Evolutionary conservation across 1,140 invertebrate genomes (phyloP).

Genomic region (Pristionchus pacificus): DNA sequence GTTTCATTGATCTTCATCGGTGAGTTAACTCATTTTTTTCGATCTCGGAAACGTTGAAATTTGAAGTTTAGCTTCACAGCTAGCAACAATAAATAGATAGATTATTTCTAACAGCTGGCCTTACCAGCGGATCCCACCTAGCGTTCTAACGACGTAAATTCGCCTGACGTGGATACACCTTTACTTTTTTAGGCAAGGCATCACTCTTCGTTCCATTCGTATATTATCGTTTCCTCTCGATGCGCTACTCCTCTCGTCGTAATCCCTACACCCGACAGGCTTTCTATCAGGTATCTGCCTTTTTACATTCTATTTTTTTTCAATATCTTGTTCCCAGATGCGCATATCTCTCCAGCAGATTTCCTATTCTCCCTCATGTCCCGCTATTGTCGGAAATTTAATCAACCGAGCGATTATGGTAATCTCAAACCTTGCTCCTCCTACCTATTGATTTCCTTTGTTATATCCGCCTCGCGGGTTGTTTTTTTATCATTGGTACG

Average conservation of each 20-base stretch:
- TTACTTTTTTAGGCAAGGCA: slow-evolving; percentile 71
- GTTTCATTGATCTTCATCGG: slow-evolving; percentile 73
- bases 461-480: no score
- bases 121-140: no score
- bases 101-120: no score
- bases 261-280: slow-evolving; percentile 77
- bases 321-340: no score
- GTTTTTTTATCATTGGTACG: no score
- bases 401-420: slow-evolving; percentile 19
- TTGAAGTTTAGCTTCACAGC: no score
- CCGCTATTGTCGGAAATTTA: background rate
- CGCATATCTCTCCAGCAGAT: slow-evolving; percentile 27
- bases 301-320: no score
- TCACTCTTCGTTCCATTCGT: slow-evolving; percentile 81
- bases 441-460: slow-evolving; percentile 5
- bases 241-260: slow-evolving; percentile 81
- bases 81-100: no score
- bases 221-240: slow-evolving; percentile 86
- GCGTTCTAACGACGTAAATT: no score
- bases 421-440: slow-evolving; percentile 22
- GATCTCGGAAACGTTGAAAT: no score
- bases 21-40: background rate
- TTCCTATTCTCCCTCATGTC: slow-evolving; percentile 11
- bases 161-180: no score
- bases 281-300: slow-evolving; percentile 17